These are phyloP conservation scores for Todiramphus saurophagus DNA, from an alignment of 2,113 vertebrate genomes.

Conservation along the genomic window DNA sequence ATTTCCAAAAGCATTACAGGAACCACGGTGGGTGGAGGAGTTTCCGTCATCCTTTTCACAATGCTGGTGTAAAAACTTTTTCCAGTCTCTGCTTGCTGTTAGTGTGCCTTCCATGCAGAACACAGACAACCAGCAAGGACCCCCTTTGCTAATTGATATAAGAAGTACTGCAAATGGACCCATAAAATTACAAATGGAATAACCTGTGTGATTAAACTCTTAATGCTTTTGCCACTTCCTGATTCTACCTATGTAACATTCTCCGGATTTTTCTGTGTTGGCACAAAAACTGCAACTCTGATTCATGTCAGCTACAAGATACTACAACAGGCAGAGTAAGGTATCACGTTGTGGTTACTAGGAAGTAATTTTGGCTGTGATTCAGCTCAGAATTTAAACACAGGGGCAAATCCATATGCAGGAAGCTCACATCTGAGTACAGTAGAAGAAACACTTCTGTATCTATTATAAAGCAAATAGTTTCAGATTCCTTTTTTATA, in stretches of 20 bases:
- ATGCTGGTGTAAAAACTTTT: not conserved
- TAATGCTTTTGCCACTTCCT: not conserved
- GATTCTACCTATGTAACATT: not conserved
- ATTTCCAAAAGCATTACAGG: not conserved
- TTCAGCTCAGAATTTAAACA: not conserved
- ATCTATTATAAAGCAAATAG: not conserved
- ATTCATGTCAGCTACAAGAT: not conserved
- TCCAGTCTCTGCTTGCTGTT: not conserved
- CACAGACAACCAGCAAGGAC: not conserved
- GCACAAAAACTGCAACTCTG: not conserved
- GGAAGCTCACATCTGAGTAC: not conserved
- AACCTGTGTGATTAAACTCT: not conserved
- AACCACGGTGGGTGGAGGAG: not conserved
- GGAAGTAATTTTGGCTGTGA: not conserved
- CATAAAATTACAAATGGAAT: not conserved
- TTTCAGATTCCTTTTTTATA: not conserved
- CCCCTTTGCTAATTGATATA: not conserved
- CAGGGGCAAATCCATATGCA: not conserved
- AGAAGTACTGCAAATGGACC: not conserved
- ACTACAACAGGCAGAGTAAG: not conserved
- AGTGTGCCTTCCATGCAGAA: not conserved
- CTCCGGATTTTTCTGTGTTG: not conserved
- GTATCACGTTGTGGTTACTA: not conserved
- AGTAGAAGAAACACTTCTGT: not conserved
- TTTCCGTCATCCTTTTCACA: not conserved